Evolutionary conservation across 2,888 invertebrate genomes (phyloP), one percentile per base, ranked within the genome.

Genomic region (Drosophila mulleri): DNA sequence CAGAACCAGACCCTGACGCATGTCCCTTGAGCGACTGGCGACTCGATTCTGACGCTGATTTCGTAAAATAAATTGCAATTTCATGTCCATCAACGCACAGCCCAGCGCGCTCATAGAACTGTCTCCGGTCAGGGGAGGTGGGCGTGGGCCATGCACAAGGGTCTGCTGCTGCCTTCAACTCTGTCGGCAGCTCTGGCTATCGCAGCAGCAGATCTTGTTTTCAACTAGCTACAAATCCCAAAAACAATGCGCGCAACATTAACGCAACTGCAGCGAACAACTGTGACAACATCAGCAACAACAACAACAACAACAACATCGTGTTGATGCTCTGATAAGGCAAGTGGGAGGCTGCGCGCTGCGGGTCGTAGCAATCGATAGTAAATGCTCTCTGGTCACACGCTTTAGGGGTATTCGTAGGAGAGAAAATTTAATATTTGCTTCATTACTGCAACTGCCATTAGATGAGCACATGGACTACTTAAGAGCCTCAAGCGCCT

Each of bases 51-150:
- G 81, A 63, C 83, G 89, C 78, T 72, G 86, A 85, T 88, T 80
- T 85, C 68, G 67, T 78, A 78, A 85, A 85, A 88, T 88, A 88
- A 88, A 88, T 88, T 88, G 87, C 87, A 89, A 88, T 88, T 88
- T 80, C 88, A 88, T 89, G 85, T 87, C 87, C 78, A 83, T 88
- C 86, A 86, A 73, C 67, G 72, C 62, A 76, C 52, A 48, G 54
- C 52, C 50, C 47, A 59, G 50, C 47, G 58, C 18, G 50, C 47
- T 47, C 75, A 67, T 57, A 50, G 75, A 59, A 75, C 29, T 66
- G 14, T 47, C 23, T 39, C 39, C 29, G 20, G 26, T 9, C 23
- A 1, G 37, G 61, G 61, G 44, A 32, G 12, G 57, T 29, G 54
- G 61, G 45, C 56, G 29, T 29, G 29, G 53, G 32, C 52, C 48